phyloP scores from a whole-genome alignment of 2,113 vertebrate species.

The Rhabdornis inornatus region DNA sequence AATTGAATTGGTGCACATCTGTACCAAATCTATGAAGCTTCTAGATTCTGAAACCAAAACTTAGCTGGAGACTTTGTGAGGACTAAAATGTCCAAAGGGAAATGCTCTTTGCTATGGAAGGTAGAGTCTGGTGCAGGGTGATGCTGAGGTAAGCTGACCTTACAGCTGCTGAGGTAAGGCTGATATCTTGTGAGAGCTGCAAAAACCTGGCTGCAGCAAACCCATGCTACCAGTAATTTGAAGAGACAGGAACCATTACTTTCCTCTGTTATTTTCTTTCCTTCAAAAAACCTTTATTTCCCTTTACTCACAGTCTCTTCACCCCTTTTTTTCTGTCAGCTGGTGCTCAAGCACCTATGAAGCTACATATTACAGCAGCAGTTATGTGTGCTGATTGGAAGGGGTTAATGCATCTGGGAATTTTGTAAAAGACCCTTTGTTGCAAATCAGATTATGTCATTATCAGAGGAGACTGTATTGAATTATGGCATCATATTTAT shows the following conservation, averaged over 20 bases:
- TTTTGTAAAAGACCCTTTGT: not conserved
- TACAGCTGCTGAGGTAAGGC: not conserved
- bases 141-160: not conserved
- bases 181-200: constrained; percentile 6
- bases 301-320: not conserved
- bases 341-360: not conserved
- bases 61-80: not conserved
- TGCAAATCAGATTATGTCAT: not conserved
- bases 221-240: constrained; percentile 36
- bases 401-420: not conserved
- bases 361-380: not conserved
- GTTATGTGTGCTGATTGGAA: not conserved
- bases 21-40: not conserved
- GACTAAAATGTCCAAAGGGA: not conserved
- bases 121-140: not conserved
- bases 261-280: constrained; percentile 28
- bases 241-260: constrained; percentile 70
- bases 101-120: not conserved
- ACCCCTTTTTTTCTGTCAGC: constrained; percentile 2
- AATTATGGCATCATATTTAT: not conserved
- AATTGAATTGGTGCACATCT: not conserved
- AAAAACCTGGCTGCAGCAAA: not conserved
- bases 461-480: not conserved
- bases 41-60: not conserved
- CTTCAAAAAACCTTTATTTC: constrained; percentile 42